These are phyloP conservation scores for Polyodon spathula DNA, from an alignment of 2,113 vertebrate species.

Conservation along the genomic window DNA sequence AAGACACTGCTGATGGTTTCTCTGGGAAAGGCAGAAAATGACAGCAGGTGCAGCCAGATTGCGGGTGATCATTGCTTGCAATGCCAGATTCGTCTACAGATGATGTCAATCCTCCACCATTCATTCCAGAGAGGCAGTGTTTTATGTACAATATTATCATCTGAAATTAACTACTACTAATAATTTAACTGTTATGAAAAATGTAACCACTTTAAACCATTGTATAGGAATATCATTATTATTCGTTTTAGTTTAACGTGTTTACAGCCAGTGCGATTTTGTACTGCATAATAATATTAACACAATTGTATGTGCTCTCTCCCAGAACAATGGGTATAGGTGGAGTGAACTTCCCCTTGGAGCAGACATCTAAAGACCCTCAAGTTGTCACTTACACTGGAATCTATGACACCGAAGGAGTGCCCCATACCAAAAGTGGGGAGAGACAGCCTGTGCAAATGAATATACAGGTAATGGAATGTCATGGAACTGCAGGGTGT, in stretches of 20 bases:
- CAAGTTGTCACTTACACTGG: constrained; percentile 74
- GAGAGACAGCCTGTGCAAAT: constrained; percentile 90
- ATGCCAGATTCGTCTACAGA: constrained; percentile 38
- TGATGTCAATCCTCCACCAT: constrained; percentile 26
- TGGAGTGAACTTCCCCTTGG: constrained; percentile 72
- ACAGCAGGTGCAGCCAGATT: constrained; percentile 23
- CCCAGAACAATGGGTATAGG: constrained; percentile 82
- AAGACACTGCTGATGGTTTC: neutral
- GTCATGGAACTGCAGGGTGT: no score
- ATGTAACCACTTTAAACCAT: no score
- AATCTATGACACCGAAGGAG: constrained; percentile 83
- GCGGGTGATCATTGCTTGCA: constrained; percentile 1
- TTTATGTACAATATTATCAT: no score
- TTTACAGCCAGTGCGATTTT: neutral
- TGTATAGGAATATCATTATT: no score
- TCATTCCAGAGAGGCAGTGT: no score
- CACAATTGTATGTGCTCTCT: constrained; percentile 17
- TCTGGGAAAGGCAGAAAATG: neutral
- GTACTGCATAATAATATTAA: neutral
- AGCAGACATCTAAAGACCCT: constrained; percentile 81
- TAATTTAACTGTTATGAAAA: no score
- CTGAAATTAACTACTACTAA: no score
- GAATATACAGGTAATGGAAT: constrained; percentile 70
- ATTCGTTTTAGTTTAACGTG: no score
- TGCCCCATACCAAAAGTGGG: constrained; percentile 85